Evolutionary conservation across 2,113 vertebrate species (phyloP), one percentile per base, ranked within the genome.

Genomic region (Bubo scandiacus): DNA sequence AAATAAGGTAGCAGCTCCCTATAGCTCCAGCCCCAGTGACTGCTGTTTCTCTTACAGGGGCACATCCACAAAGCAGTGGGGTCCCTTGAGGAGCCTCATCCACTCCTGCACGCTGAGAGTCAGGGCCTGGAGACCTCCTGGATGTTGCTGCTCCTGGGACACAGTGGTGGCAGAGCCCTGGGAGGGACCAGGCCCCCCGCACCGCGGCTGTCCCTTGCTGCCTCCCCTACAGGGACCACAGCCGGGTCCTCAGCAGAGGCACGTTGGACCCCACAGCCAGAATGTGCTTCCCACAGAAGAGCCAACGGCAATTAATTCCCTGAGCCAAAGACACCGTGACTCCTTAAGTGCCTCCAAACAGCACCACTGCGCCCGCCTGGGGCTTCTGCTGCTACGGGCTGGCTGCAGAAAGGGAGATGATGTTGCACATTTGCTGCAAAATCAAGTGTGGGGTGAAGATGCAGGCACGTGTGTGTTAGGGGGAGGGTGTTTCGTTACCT

Each of bases 381-480:
- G 43, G 43, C 30, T 59, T 19, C 36, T 25, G 72, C 54, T 2
- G 2, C 30, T 3, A 8, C 1, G 3, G 65, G 22, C 10, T 0
- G 9, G 38, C 38, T 15, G 47, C 27, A 25, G 57, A 63, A 43
- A 14, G 40, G 47, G 57, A 38, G 45, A 12, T 2, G 47, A 9
- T 18, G 17, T 1, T 43, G 54, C 25, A 47, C 2, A 0, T n/a
- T 20, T 58, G 25, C 43, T 20, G 23, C 29, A 42, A 49, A 51
- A 42, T 27, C 11, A 5, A 67, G 38, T 0, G 7, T 12, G 23
- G n/a, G 40, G 42, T 42, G 61, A 86, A 47, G 70, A 57, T 2
- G 7, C 13, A 12, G 58, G 58, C 1, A 2, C 0, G 6, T 0
- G 26, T 1, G 29, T 57, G 42, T 36, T 20, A 16, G 2, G 23